These are phyloP conservation scores for Peromyscus nudipes DNA, from an alignment of 2,797 vertebrate species.

Conservation along the genomic window DNA sequence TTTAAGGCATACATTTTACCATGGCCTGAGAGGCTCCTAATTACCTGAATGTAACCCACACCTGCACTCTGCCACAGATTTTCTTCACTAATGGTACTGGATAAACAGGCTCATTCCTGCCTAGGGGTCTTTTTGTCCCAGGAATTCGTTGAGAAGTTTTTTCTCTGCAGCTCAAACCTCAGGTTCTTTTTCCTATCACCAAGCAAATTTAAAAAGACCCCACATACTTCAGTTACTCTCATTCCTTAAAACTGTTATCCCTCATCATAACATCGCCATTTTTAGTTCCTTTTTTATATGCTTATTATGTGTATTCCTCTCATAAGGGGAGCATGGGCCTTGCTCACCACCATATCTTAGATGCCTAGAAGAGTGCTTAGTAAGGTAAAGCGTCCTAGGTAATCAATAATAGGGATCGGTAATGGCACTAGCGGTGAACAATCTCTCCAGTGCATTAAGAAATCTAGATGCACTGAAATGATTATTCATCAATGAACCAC, in stretches of 20 bases:
- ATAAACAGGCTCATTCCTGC: neutral
- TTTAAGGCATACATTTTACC: neutral
- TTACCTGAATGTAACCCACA: neutral
- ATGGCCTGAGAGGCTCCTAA: neutral
- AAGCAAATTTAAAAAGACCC: neutral
- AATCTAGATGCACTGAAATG: conserved; percentile 3
- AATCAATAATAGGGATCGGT: conserved; percentile 40
- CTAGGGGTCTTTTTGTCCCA: neutral
- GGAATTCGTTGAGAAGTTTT: neutral
- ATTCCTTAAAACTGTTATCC: neutral
- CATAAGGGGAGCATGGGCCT: neutral
- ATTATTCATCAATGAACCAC: neutral
- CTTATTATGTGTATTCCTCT: neutral
- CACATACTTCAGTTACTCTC: neutral
- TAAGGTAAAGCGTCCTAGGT: neutral
- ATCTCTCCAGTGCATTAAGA: conserved; percentile 34
- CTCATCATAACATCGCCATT: neutral
- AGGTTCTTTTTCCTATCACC: conserved; percentile 29
- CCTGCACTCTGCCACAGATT: neutral
- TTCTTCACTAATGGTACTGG: neutral
- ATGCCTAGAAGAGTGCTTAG: neutral
- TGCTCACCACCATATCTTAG: neutral
- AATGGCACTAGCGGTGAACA: neutral
- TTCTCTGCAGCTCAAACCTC: conserved; percentile 19
- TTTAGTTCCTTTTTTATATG: neutral